Evolutionary conservation across 2,888 invertebrate species (phyloP), one percentile per base, ranked within the genome.

Genomic region (Xylophagus ater): DNA sequence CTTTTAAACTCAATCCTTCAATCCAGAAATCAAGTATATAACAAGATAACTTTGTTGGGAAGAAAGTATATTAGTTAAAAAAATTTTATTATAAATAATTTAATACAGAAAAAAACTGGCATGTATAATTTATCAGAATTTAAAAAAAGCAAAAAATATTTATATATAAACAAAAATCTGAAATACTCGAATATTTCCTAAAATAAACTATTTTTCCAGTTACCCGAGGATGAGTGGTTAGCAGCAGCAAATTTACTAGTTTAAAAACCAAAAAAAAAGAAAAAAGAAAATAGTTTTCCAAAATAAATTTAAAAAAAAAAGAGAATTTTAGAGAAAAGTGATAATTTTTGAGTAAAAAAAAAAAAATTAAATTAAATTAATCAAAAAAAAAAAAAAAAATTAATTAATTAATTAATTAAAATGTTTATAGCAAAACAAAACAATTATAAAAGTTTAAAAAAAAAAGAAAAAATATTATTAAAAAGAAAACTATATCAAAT

Each of bases 151-250:
- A n/a, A n/a, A n/a, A n/a, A n/a, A n/a, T n/a, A n/a, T n/a, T n/a
- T n/a, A n/a, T n/a, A n/a, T n/a, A n/a, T n/a, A n/a, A n/a, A n/a
- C n/a, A n/a, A n/a, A n/a, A n/a, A n/a, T n/a, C n/a, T n/a, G n/a
- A n/a, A n/a, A n/a, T n/a, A n/a, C n/a, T n/a, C n/a, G n/a, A n/a
- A n/a, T n/a, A n/a, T n/a, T n/a, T n/a, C n/a, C n/a, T n/a, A n/a
- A 5, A 30, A 14, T 21, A 7, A 21, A 21, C 3, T 28, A 15
- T 41, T 34, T 37, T 62, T 66, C 59, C 78, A 86, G 84, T 78
- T 86, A 68, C 78, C 83, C 64, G 86, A 86, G 66, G 86, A 87
- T 64, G 86, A 86, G 62, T 87, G 86, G 86, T 75, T 86, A 66
- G 78, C 85, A 54, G 78, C 85, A 54, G 84, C 85, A 54, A 84